Evolutionary conservation across 2,888 invertebrate genomes (phyloP).

Genomic region (Elegia similella): DNA sequence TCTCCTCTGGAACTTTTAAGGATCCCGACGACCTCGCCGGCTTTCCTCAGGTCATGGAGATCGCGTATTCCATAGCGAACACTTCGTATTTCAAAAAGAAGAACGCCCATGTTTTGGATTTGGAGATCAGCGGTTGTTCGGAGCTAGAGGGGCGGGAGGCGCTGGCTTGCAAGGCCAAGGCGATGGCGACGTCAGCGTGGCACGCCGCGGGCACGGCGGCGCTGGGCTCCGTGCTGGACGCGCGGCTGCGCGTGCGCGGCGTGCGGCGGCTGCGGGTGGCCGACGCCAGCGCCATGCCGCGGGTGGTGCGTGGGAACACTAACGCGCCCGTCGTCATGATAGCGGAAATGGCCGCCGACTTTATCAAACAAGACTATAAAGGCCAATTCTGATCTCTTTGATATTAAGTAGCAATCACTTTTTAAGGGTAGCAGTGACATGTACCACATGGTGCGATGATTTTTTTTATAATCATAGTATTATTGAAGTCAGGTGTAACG

Average conservation of each 20-base stretch:
- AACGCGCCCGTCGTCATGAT: conserved; percentile 69
- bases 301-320: conserved; percentile 59
- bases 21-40: conserved; percentile 45
- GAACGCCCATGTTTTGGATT: conserved; percentile 45
- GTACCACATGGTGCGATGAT: too few relatives aligned
- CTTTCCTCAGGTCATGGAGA: conserved; percentile 47
- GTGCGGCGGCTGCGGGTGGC: conserved; percentile 51
- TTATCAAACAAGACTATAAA: conserved; percentile 42
- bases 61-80: conserved; percentile 43
- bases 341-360: conserved; percentile 60
- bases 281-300: conserved; percentile 66
- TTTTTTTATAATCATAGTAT: too few relatives aligned
- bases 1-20: conserved; percentile 57
- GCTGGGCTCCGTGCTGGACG: conserved; percentile 59
- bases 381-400: background rate
- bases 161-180: conserved; percentile 64
- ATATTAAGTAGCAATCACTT: background rate
- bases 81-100: conserved; percentile 51
- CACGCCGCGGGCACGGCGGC: conserved; percentile 65
- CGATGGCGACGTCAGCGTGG: conserved; percentile 61
- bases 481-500: too few relatives aligned
- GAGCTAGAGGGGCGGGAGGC: conserved; percentile 45
- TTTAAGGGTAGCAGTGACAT: too few relatives aligned
- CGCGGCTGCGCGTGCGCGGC: conserved; percentile 45
- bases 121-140: conserved; percentile 44